Conservation (phyloP, 2,113 vertebrate genomes). For the Phalacrocorax pelagicus region DNA sequence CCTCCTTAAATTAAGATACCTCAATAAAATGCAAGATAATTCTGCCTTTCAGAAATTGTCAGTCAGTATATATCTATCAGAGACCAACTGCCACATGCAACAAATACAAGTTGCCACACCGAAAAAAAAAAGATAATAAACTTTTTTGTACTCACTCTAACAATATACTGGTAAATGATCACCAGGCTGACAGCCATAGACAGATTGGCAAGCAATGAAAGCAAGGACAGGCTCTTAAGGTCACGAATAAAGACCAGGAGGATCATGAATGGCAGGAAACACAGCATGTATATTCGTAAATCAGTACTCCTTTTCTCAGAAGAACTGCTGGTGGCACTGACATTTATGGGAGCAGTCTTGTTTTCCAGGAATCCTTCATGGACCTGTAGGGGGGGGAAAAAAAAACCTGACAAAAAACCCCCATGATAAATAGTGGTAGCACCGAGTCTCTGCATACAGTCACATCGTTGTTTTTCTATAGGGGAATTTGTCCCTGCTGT, state of each 20-base stretch:
- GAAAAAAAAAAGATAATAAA: neutral
- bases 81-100: neutral
- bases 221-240: conserved; percentile 82
- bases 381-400: conserved; percentile 67
- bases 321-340: neutral
- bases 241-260: conserved; percentile 85
- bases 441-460: neutral
- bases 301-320: conserved; percentile 73
- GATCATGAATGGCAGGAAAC: conserved; percentile 83
- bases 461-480: neutral
- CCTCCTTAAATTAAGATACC: neutral
- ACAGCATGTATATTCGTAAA: conserved; percentile 84
- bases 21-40: neutral
- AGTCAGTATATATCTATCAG: neutral
- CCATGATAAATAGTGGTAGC: neutral
- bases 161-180: conserved; percentile 85
- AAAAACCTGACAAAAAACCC: neutral
- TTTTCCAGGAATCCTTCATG: conserved; percentile 78
- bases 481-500: neutral
- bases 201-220: conserved; percentile 82
- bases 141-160: conserved; percentile 73
- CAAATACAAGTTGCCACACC: neutral
- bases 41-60: neutral
- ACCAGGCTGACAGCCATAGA: conserved; percentile 86
- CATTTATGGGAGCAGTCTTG: conserved; percentile 31